Conservation (phyloP, 2,797 vertebrate species). For the Glyptemys insculpta region DNA sequence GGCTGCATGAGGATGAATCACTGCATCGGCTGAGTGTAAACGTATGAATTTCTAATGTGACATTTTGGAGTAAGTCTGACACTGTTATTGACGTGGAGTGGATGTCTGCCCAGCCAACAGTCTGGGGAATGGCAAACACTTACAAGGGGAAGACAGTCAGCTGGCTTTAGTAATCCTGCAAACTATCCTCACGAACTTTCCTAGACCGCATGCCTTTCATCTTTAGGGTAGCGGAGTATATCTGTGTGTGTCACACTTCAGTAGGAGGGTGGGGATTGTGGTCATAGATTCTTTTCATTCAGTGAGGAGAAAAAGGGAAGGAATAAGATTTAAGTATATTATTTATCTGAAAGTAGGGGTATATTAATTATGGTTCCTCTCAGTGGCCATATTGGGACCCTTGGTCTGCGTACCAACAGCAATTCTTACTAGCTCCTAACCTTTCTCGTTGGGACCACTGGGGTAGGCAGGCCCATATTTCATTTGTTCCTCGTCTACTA, state of each 20-base stretch:
- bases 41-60: rapidly evolving
- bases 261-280: neutral
- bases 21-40: neutral
- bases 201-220: rapidly evolving
- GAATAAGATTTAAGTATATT: neutral
- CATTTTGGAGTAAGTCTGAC: neutral
- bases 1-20: neutral
- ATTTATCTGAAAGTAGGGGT: neutral
- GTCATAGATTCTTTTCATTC: rapidly evolving
- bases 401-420: no score
- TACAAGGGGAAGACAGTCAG: rapidly evolving
- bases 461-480: no score
- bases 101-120: rapidly evolving
- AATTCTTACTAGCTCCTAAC: no score
- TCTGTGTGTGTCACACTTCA: neutral
- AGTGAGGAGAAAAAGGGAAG: neutral
- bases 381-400: no score
- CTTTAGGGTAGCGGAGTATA: neutral
- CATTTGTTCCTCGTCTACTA: no score
- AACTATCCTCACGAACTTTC: neutral
- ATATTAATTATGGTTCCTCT: neutral
- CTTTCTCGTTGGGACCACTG: no score
- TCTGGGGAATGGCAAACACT: rapidly evolving
- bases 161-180: neutral
- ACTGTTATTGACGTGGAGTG: rapidly evolving